A percentile compares a stretch with the other conserved stretches of the same genome.
These are phyloP conservation scores for Xenopus tropicalis DNA, from an alignment of 2,113 vertebrate genomes.

Conservation along the genomic window DNA sequence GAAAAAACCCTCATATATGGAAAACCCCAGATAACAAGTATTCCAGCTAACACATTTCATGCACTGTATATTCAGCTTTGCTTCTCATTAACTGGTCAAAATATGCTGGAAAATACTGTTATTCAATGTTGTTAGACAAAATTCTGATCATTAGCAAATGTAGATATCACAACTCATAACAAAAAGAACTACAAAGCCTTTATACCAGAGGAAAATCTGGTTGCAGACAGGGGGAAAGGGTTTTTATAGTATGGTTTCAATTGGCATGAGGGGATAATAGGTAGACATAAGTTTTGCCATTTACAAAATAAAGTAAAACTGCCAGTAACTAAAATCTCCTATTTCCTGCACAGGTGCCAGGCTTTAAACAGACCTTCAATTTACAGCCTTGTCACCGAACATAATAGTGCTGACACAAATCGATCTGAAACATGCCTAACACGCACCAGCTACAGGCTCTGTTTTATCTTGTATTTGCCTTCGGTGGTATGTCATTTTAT, in stretches of 20 bases:
- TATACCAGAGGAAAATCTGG: constrained; percentile 50
- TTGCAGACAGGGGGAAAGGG: constrained; percentile 45
- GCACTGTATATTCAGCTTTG: too few relatives aligned
- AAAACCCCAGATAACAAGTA: too few relatives aligned
- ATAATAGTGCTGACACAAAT: constrained; percentile 71
- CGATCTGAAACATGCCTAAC: constrained; percentile 63
- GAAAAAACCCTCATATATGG: too few relatives aligned
- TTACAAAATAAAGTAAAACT: constrained; percentile 60
- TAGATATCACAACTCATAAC: background rate
- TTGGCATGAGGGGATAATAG: constrained; percentile 36
- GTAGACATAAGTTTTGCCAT: constrained; percentile 52
- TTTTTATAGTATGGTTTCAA: constrained; percentile 53
- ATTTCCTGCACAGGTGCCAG: constrained; percentile 72
- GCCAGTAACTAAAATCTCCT: constrained; percentile 62
- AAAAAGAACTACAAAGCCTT: constrained; percentile 42
- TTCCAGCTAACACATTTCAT: too few relatives aligned
- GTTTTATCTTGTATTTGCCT: constrained; percentile 10
- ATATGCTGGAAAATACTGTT: too few relatives aligned
- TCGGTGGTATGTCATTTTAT: constrained; percentile 8
- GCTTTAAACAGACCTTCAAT: constrained; percentile 62
- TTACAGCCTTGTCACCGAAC: constrained; percentile 68
- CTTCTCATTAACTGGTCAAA: too few relatives aligned
- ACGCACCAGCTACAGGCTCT: constrained; percentile 53
- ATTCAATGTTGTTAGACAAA: background rate
- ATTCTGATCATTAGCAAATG: background rate